Base-by-base conservation (phyloP, 2,797 vertebrate species). In the Leptodactylus fallax region DNA sequence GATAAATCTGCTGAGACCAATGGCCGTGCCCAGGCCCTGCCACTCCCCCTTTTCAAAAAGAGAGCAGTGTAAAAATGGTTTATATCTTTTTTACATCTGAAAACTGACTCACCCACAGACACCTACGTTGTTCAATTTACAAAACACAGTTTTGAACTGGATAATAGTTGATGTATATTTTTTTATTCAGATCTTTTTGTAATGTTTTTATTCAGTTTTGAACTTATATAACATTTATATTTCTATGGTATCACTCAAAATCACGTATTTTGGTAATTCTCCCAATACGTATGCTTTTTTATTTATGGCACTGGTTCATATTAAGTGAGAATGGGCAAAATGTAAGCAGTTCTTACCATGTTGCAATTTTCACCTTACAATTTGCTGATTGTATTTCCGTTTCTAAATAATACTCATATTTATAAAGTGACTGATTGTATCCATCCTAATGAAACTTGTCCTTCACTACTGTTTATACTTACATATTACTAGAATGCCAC, bases 341-440 rank as follows among this genome's bases (percentile, higher is more conserved):
- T 76, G 47, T 76, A 76, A 76, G 72, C 45, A 76, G 0, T 72
- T 36, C 14, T 71, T 72, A 19, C 14, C 36, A 72, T 36, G 4
- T 36, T 36, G 36, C 36, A 36, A 72, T 47, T 72, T 72, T 51
- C 14, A n/a, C 19, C 72, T 51, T 76, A 36, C 10, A 76, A 76
- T 76, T 51, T 76, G 72, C 47, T 19, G 10, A n/a, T 51, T 74
- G 45, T 74, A 21, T 74, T 74, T 74, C 45, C 7, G 0, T 47
- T 47, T 49, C 9, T 74, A 19, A 47, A 21, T 49, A 49, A 74
- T 71, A 21, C 47, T 74, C 36, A 21, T 63, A 81, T 14, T 8
- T 47, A 3, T 83, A 69, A 83, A 82, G 25, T 58, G 16, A 83
- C 25, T 53, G 51, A 56, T 69, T 19, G 17, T 83, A 83, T 56